Percentiles rank a stretch among this genome's conserved stretches.
Conservation (phyloP, 2,113 vertebrate species). For the Arvicanthis niloticus region DNA sequence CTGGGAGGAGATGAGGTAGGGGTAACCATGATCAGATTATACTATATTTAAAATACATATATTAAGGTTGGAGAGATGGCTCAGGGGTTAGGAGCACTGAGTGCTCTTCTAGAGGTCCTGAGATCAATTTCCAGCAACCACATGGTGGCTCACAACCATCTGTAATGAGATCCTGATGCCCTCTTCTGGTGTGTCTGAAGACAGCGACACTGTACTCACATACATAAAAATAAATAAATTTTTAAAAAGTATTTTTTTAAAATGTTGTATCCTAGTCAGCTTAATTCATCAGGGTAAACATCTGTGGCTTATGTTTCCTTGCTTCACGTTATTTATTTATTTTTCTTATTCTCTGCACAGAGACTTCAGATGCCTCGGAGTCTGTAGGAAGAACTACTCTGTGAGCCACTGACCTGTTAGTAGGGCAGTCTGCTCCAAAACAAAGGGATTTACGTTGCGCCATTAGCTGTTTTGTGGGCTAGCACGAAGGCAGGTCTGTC, state of each 20-base stretch:
- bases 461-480: constrained; percentile 34
- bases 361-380: neutral
- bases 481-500: neutral
- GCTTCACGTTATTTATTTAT: neutral
- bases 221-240: no score
- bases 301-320: constrained; percentile 21
- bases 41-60: no score
- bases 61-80: no score
- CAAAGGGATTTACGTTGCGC: constrained; percentile 45
- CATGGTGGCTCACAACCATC: no score
- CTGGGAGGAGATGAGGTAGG: neutral
- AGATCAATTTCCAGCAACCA: no score
- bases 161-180: no score
- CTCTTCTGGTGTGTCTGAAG: no score
- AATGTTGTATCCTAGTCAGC: constrained; percentile 11
- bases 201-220: no score
- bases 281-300: constrained; percentile 49
- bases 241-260: neutral
- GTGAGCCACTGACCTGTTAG: constrained; percentile 1
- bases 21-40: neutral
- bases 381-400: constrained; percentile 26
- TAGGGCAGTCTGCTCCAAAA: constrained; percentile 48
- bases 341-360: constrained; percentile 41
- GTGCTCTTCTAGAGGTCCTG: no score
- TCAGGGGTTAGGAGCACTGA: no score